Evolutionary conservation across 1,140 invertebrate genomes (phyloP), one percentile per base, ranked within the genome.

Genomic region (Aricia agestis): DNA sequence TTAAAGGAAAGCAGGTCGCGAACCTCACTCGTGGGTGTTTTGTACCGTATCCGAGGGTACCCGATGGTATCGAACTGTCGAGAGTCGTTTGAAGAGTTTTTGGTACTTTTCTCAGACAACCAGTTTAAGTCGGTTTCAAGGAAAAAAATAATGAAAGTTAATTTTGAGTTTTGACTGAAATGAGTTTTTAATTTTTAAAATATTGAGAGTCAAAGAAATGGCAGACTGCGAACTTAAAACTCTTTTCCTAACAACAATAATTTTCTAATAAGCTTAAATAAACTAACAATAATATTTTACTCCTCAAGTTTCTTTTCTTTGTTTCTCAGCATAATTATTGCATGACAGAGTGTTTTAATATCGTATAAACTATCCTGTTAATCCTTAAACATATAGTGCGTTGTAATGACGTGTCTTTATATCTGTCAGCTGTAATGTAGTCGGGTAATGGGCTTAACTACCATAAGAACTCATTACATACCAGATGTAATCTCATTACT

Each of bases 381-480:
- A 52, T 52, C 45, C 45, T 52, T 52, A 52, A 52, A 52, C 45
- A 52, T 7, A 9, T 52, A 13, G 45, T 52, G 9, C 45, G 36
- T 1, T 52, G 45, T 52, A 52, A 52, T 52, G 45, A 52, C 45
- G 45, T 52, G 45, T 15, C 45, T 52, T 13, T 52, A 52, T 52
- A 52, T 52, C 11, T 52, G 45, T 52, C 45, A 52, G 45, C 45
- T 52, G 10, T 52, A 52, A 52, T 52, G 13, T 52, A 52, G 6
- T 13, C 13, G 0, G 11, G 6, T 52, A 52, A 52, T 52, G 45
- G 45, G 45, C 45, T 52, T 52, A 52, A 10, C 45, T 52, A 15
- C 45, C 45, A 52, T 52, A 52, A 52, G 45, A 52, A 52, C 45
- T 52, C 45, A 52, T 52, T 52, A 52, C 45, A 52, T 52, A 52